These are phyloP conservation scores for Trididemnum miniatum DNA, from an alignment of 23 tunicate species.

Conservation along the genomic window DNA sequence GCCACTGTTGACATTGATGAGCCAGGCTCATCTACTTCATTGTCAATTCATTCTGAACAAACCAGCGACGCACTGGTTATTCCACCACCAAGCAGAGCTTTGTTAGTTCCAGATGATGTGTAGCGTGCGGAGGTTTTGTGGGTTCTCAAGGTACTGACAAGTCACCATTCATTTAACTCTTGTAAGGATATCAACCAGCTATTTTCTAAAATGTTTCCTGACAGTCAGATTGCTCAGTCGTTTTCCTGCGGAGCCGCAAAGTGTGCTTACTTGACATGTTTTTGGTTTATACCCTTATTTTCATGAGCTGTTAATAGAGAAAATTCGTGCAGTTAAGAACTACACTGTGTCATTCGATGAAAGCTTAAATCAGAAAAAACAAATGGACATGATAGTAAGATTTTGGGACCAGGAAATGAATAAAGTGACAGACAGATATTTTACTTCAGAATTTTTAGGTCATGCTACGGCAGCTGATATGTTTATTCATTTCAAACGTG, in stretches of 20 bases:
- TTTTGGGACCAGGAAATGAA: constrained; percentile 12
- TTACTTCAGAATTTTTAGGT: constrained; percentile 1
- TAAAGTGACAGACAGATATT: constrained; percentile 18
- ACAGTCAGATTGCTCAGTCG: constrained; percentile 6
- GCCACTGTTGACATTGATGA: neutral
- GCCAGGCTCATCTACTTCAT: neutral
- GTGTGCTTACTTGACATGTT: constrained; percentile 11
- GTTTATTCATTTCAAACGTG: no score
- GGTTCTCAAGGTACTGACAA: neutral
- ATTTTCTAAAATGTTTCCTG: constrained; percentile 23
- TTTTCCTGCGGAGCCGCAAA: constrained; percentile 25
- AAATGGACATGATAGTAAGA: neutral
- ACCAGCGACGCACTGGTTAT: neutral
- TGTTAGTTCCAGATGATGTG: neutral
- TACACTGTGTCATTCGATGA: neutral
- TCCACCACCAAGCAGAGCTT: constrained; percentile 2
- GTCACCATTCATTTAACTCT: neutral
- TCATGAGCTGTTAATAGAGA: neutral
- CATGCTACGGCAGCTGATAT: constrained; percentile 15
- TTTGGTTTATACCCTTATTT: neutral
- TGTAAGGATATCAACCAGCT: neutral
- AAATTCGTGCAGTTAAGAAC: neutral
- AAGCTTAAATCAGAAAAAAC: constrained; percentile 26
- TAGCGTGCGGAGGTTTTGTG: constrained; percentile 16
- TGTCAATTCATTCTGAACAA: constrained; percentile 1